These are phyloP conservation scores for Arbacia lixula DNA, from an alignment of 53 echinoderm and acorn worm genomes.

Conservation along the genomic window DNA sequence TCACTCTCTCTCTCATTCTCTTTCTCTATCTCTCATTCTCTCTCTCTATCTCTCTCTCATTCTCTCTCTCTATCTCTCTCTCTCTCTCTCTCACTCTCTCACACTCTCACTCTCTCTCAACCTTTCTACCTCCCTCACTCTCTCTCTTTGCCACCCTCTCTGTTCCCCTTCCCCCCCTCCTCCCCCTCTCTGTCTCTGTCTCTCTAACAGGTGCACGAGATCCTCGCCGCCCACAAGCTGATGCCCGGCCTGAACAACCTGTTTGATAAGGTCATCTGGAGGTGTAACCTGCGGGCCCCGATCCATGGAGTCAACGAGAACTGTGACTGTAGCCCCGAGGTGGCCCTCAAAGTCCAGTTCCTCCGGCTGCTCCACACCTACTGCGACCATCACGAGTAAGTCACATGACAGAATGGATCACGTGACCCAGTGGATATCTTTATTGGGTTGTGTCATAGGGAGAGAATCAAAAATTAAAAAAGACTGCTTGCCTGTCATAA, in stretches of 20 bases:
- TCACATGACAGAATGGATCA: neutral
- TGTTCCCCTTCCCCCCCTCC: no score
- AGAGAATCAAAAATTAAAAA: no score
- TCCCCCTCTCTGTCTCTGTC: no score
- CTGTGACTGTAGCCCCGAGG: constrained; percentile 98
- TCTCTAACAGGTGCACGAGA: constrained; percentile 82
- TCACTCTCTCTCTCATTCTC: no score
- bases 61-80: no score
- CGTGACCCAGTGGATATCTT: neutral
- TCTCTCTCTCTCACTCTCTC: no score
- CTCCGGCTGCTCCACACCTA: constrained; percentile 93
- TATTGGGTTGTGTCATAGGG: no score
- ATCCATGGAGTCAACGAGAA: constrained; percentile 91
- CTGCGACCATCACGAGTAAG: constrained; percentile 99
- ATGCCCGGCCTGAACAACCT: constrained; percentile 93
- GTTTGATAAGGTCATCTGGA: constrained; percentile 98
- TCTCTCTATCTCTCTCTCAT: no score
- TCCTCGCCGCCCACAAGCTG: constrained; percentile 76
- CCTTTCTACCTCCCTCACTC: no score
- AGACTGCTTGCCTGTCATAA: constrained; percentile 9
- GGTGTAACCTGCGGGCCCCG: constrained; percentile 84
- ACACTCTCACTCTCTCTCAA: no score
- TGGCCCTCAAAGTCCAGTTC: constrained; percentile 98
- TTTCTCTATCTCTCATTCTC: no score
- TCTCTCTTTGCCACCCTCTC: no score